Conservation (phyloP, 2,888 invertebrate species). For the Coelinius sp. region DNA sequence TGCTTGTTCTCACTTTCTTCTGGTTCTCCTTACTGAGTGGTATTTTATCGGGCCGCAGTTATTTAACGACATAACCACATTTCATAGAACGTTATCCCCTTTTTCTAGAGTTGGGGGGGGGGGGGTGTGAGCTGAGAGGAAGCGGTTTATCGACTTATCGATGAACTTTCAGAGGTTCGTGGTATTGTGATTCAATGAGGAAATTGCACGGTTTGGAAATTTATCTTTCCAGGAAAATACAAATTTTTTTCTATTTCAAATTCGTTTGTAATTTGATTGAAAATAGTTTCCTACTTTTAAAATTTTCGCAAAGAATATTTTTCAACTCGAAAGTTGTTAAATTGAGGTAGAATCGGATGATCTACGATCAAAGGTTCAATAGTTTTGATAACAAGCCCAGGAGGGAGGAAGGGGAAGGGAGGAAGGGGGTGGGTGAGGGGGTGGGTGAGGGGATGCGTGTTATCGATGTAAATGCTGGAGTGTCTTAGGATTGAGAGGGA, state of each 20-base stretch:
- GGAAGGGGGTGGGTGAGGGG: background rate
- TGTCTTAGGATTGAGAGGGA: background rate
- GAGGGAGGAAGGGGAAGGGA: background rate
- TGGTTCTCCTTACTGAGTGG: background rate
- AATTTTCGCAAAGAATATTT: background rate
- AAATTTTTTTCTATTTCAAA: background rate
- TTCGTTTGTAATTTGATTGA: conserved; percentile 5
- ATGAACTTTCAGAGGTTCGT: background rate
- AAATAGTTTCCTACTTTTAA: background rate
- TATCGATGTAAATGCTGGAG: conserved; percentile 34
- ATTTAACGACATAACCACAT: background rate
- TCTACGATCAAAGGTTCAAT: conserved; percentile 1
- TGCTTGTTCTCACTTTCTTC: conserved; percentile 35
- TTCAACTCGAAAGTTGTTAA: background rate
- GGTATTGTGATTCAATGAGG: background rate
- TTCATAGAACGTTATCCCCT: background rate
- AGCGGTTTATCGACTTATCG: background rate
- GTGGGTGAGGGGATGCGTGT: conserved; percentile 4
- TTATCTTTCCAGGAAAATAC: too few relatives aligned
- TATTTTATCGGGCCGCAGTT: background rate
- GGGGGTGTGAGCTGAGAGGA: background rate
- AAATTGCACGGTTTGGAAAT: too few relatives aligned
- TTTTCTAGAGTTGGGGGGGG: too few relatives aligned
- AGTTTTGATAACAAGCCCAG: conserved; percentile 6
- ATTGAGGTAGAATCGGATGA: background rate